Percentiles rank a stretch among this genome's conserved stretches.
phyloP scores from a whole-genome alignment of 2,888 invertebrate species.

The Meliscaeva auricollis region DNA sequence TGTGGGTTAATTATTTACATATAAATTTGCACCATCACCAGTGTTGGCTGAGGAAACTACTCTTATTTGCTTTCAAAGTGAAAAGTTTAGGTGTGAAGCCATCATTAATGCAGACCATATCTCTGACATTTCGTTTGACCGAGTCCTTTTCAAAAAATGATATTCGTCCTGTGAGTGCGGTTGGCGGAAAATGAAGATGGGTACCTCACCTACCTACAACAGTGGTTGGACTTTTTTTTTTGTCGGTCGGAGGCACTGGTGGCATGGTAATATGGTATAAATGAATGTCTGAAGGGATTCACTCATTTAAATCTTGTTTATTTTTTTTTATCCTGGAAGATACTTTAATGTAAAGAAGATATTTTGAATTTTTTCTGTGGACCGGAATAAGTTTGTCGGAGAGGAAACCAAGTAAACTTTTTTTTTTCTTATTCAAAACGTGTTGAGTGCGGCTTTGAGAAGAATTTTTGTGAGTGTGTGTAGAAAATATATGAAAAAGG shows the following conservation, averaged over 20 bases:
- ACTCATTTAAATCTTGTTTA: conserved; percentile 47
- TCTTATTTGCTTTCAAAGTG: conserved; percentile 41
- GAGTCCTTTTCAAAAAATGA: conserved; percentile 26
- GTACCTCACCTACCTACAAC: no score
- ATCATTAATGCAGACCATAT: conserved; percentile 57
- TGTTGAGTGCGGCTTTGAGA: conserved; percentile 32
- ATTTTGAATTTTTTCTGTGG: conserved; percentile 23
- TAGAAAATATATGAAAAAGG: conserved; percentile 20
- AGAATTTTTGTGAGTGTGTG: not conserved
- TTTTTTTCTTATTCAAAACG: conserved; percentile 31
- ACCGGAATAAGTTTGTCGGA: conserved; percentile 19
- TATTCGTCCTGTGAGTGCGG: no score
- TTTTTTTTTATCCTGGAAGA: conserved; percentile 11
- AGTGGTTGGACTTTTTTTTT: no score
- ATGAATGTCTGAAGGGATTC: conserved; percentile 49
- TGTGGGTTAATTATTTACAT: conserved; percentile 73
- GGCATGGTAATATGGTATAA: conserved; percentile 28
- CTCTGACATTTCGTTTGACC: conserved; percentile 56
- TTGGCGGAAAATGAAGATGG: no score
- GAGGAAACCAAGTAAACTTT: conserved; percentile 27
- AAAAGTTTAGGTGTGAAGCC: conserved; percentile 52
- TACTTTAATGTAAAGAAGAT: conserved; percentile 31
- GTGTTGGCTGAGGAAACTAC: conserved; percentile 53
- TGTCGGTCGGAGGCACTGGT: not conserved
- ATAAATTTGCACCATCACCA: conserved; percentile 60